A percentile compares a stretch with the other conserved stretches of the same genome.
Conservation (phyloP, 1,140 invertebrate species). For the Bombyx mandarina region DNA sequence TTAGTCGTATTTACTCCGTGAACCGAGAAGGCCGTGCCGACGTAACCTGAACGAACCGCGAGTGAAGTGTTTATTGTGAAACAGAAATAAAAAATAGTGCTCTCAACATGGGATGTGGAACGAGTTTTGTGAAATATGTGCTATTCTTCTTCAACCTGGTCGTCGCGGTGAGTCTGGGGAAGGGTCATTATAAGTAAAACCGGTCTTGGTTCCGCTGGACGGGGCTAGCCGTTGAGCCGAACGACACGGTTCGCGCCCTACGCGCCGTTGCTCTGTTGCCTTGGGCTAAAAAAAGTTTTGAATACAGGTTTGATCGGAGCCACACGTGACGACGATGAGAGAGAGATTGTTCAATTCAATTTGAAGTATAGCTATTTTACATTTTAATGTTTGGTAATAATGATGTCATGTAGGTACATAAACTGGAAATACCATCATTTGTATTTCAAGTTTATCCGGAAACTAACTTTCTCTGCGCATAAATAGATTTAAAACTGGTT, state of each 20-base stretch:
- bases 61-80: slow-evolving; percentile 54
- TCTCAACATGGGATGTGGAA: slow-evolving; percentile 76
- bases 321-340: background rate
- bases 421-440: no score
- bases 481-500: no score
- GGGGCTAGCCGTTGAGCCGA: slow-evolving; percentile 39
- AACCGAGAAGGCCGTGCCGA: slow-evolving; percentile 14
- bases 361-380: no score
- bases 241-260: slow-evolving; percentile 12
- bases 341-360: no score
- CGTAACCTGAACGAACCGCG: slow-evolving; percentile 40
- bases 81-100: slow-evolving; percentile 35
- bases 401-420: no score
- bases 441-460: no score
- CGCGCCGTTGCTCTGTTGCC: slow-evolving; percentile 6
- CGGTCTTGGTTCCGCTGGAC: slow-evolving; percentile 51
- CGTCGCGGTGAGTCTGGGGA: slow-evolving; percentile 81
- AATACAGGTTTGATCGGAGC: slow-evolving; percentile 7
- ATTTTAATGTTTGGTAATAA: no score
- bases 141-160: slow-evolving; percentile 88
- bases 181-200: slow-evolving; percentile 41
- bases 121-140: slow-evolving; percentile 86
- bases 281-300: slow-evolving; percentile 3
- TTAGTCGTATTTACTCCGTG: slow-evolving; percentile 46
- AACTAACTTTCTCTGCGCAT: no score